Evolutionary conservation across 2,888 invertebrate species (phyloP), one percentile per base, ranked within the genome.

Genomic region (Iphiclides podalirius): DNA sequence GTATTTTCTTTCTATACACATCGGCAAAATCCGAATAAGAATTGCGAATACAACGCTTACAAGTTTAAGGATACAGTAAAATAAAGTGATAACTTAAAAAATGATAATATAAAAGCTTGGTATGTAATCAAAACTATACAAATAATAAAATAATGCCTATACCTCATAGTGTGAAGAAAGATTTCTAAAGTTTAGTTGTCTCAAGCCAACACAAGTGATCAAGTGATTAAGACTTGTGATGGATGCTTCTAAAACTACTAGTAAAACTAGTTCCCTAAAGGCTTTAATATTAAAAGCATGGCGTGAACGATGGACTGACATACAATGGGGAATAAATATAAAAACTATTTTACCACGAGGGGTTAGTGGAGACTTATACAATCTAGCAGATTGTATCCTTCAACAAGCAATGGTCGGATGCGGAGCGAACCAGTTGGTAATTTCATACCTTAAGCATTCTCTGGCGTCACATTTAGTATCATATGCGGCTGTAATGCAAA

Each of bases 321-420:
- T 97, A 36, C 96, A 97, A 80, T 98, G 98, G 98, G 97, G 97
- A 31, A 97, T 97, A 60, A 96, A 97, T 69, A 96, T 98, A 47
- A 98, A 98, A 90, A 95, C 95, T n/a, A 95, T 94, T 58, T 80
- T 95, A 52, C 96, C 96, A 0, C 88, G 96, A 72, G 96, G 96
- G n/a, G 96, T 96, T 1, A 96, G 95, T 70, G 96, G 96, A n/a
- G 96, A 96, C 87, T 93, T 96, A n/a, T 96, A 96, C 73, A 96
- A 96, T 81, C 87, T 97, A 61, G 96, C 97, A 35, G 98, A 98
- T 73, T 96, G 97, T 70, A 94, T 98, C 60, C 90, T 98, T 14
- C 96, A 98, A 70, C 98, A 98, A 84, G 98, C 97, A 0, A 91
- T 98, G 64, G 95, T 97, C 31, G 98, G 98, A 17, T 95, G 96